These are phyloP conservation scores for Noctua janthe DNA, from an alignment of 2,888 invertebrate genomes.

Conservation along the genomic window DNA sequence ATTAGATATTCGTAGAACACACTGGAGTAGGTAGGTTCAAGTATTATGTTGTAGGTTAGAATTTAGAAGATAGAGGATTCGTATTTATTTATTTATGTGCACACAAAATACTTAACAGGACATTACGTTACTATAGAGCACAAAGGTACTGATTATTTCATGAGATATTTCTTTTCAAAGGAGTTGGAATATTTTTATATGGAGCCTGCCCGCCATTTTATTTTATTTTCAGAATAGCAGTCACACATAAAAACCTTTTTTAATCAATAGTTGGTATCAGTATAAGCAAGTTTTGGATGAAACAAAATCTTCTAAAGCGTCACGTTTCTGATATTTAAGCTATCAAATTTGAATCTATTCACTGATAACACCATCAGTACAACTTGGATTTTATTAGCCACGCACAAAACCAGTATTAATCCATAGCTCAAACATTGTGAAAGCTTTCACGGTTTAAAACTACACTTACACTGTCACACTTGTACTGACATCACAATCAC, in stretches of 20 bases:
- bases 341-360: background rate
- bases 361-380: background rate
- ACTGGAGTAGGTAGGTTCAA: constrained; percentile 2
- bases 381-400: background rate
- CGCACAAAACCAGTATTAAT: background rate
- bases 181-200: background rate
- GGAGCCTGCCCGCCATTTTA: background rate
- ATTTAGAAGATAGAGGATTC: background rate
- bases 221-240: background rate
- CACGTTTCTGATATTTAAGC: background rate
- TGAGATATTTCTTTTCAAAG: background rate
- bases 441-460: too few species aligned
- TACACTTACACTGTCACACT: too few species aligned
- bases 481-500: too few species aligned
- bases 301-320: background rate
- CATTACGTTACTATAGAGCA: too few species aligned
- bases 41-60: constrained; percentile 7
- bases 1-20: constrained; percentile 54
- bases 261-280: background rate
- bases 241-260: background rate
- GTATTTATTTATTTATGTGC: too few species aligned
- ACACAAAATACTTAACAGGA: too few species aligned
- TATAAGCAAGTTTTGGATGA: background rate
- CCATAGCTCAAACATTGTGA: too few species aligned
- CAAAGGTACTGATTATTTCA: too few species aligned